Conservation (phyloP, 2,113 vertebrate genomes). For the Mormyrus lacerda region DNA sequence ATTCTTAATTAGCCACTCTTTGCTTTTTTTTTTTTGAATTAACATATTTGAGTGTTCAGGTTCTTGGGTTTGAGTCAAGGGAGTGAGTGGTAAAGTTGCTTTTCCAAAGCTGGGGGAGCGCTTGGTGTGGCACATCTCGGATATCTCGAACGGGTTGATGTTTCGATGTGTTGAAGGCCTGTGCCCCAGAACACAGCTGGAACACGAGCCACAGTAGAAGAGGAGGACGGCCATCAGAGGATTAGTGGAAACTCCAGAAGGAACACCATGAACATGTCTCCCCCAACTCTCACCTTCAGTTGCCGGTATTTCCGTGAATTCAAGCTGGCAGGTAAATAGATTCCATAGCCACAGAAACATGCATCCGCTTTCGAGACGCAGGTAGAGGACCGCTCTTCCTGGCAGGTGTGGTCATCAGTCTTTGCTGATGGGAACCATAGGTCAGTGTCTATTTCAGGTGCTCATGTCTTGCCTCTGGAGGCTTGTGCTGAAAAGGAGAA, state of each 20-base stretch:
- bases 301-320: not conserved
- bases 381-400: not conserved
- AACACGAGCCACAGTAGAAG: not conserved
- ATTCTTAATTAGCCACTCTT: not conserved
- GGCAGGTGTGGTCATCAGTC: not conserved
- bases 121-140: not conserved
- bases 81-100: not conserved
- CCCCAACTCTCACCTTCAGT: not conserved
- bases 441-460: not conserved
- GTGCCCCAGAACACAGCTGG: not conserved
- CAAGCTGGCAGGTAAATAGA: not conserved
- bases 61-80: not conserved
- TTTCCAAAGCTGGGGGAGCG: not conserved
- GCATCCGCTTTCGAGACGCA: not conserved
- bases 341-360: not conserved
- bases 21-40: not conserved
- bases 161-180: not conserved
- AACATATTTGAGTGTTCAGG: not conserved
- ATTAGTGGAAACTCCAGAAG: not conserved
- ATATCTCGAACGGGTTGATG: not conserved
- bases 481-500: not conserved
- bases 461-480: not conserved
- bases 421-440: not conserved
- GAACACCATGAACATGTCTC: not conserved
- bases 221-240: not conserved